Evolutionary conservation across 1,140 invertebrate species (phyloP).

Genomic region (Diorhabda sublineata): DNA sequence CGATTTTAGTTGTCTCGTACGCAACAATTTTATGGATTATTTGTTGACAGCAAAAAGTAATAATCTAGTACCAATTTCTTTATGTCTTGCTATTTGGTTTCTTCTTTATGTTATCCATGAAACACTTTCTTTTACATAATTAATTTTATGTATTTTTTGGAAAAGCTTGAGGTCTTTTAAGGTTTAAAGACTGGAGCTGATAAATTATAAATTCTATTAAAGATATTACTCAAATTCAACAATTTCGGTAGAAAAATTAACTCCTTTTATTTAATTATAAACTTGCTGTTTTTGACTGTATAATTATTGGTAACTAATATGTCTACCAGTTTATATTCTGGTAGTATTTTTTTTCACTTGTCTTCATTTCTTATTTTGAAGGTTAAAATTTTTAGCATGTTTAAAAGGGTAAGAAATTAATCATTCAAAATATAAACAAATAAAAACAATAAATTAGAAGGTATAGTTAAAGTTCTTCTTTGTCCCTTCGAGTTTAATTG

Average conservation of each 20-base stretch:
- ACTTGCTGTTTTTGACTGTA: not conserved
- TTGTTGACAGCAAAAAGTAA: not conserved
- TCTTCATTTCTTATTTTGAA: not conserved
- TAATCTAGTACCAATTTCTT: not conserved
- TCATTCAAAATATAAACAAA: too few species aligned
- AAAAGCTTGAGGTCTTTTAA: not conserved
- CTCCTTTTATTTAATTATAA: not conserved
- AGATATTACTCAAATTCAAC: too few species aligned
- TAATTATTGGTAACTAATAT: slow-evolving; percentile 1
- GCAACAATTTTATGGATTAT: not conserved
- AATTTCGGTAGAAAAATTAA: not conserved
- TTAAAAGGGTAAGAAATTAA: too few species aligned
- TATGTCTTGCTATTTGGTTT: not conserved
- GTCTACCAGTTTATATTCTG: not conserved
- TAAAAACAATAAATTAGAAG: not conserved
- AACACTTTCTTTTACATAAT: not conserved
- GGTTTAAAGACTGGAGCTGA: not conserved
- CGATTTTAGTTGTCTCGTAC: not conserved
- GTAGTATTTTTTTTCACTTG: not conserved
- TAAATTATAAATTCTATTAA: too few species aligned
- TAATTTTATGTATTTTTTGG: not conserved
- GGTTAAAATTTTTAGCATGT: too few species aligned
- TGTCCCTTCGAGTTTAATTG: not conserved
- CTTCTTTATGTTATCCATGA: not conserved
- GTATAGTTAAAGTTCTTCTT: not conserved